phyloP scores from a whole-genome alignment of 2,113 vertebrate genomes.

The Anas platyrhynchos region DNA sequence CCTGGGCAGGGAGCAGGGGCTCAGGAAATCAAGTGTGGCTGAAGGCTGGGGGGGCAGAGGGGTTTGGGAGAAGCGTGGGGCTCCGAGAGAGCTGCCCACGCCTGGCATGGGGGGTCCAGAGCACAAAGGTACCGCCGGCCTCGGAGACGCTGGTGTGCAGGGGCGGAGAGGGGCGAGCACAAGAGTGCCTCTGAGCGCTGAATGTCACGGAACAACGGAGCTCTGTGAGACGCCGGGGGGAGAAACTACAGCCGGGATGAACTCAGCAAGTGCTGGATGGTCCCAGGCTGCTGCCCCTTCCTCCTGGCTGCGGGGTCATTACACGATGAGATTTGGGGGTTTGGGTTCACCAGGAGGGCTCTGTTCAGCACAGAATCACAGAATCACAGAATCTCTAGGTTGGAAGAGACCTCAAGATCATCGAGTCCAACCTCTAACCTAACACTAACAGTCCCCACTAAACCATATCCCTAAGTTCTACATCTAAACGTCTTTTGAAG shows the following conservation, averaged over 20 bases:
- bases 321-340: fast-evolving
- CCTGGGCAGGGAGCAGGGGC: background rate
- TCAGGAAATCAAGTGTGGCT: fast-evolving
- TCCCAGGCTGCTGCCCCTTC: background rate
- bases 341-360: background rate
- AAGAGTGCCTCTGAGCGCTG: background rate
- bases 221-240: background rate
- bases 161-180: background rate
- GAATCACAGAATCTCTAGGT: too few species aligned
- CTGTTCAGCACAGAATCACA: background rate
- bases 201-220: constrained; percentile 25
- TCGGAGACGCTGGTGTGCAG: background rate
- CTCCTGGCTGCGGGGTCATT: background rate
- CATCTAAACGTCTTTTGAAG: too few species aligned
- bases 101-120: background rate
- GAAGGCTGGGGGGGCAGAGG: background rate
- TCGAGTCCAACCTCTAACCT: too few species aligned
- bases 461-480: too few species aligned
- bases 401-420: too few species aligned
- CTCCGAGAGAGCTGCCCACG: background rate
- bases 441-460: too few species aligned
- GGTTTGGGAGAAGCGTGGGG: background rate
- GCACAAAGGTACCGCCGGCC: background rate
- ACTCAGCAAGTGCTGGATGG: background rate
- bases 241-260: background rate